Evolutionary conservation across 2,797 vertebrate species (phyloP), one percentile per base, ranked within the genome.

Genomic region (Bovichtus diacanthus): DNA sequence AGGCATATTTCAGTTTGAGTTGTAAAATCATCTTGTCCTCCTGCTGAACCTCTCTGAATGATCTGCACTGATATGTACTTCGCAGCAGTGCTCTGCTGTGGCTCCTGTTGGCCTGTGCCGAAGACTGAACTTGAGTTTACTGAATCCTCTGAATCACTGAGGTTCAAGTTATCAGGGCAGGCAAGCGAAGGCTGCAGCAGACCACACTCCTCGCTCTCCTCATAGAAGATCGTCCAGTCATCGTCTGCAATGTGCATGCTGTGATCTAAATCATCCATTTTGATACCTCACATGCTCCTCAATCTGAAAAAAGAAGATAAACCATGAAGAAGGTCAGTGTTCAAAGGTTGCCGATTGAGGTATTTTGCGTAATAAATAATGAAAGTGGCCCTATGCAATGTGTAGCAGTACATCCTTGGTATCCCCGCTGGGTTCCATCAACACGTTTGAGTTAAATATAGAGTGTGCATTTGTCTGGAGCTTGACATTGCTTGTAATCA

Each of bases 251-350:
- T 95, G 87, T 95, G 93, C 81, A 99, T 94, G 77, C 97, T 99
- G 92, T 99, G 97, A 91, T 98, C 97, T 53, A 99, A 96, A 89
- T 99, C 96, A 82, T 99, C 98, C 98, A 99, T 99, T 59, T 19
- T 64, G 49, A 70, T 39, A 21, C 18, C 25, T 88, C 63, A 82
- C 68, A 78, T 84, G 75, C 71, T 83, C 74, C 78, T 88, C 66
- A 84, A 69, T 91, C 93, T 96, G 89, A 38, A 88, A 93, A 80
- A 31, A 91, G 1, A 46, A 80, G 29, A 34, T 0, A 86, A 73
- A 34, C 74, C 13, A 69, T 46, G 25, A 60, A 60, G 15, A 61
- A 38, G 6, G 39, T 65, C 18, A 41, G n/a, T 13, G 16, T 53
- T 63, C 6, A 31, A 41, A 29, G 7, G 39, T 46, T 25, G 62